These are phyloP conservation scores for Mirounga angustirostris DNA, from an alignment of 2,113 vertebrate genomes.

Conservation along the genomic window DNA sequence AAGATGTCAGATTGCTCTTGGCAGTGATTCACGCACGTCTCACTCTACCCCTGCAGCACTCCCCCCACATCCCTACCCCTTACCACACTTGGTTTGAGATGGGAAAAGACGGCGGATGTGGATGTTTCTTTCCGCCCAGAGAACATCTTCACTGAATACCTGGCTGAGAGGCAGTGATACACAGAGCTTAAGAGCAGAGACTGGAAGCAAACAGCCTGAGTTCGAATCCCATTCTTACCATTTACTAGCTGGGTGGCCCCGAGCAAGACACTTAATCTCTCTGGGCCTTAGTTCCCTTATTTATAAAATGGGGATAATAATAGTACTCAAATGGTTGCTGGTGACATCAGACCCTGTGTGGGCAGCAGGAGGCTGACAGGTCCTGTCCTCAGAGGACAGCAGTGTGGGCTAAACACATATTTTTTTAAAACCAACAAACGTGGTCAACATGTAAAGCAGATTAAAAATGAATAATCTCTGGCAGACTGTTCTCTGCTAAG, in stretches of 20 bases:
- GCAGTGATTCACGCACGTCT: background rate
- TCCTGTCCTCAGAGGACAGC: background rate
- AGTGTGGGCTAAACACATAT: background rate
- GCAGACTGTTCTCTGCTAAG: background rate
- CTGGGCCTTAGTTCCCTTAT: background rate
- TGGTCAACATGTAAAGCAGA: background rate
- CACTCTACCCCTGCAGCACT: background rate
- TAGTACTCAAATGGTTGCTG: background rate
- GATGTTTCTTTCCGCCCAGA: background rate
- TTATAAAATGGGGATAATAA: background rate
- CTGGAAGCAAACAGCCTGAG: background rate
- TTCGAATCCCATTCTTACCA: background rate
- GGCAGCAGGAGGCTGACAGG: background rate
- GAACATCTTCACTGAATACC: background rate
- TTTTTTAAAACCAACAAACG: constrained; percentile 8
- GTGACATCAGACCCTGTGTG: background rate
- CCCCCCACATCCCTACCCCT: too few relatives aligned
- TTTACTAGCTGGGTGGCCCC: background rate
- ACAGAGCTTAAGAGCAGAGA: background rate
- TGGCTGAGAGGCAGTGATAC: background rate
- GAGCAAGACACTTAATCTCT: background rate
- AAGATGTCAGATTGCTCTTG: background rate
- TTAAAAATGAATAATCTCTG: background rate
- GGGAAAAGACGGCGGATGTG: background rate
- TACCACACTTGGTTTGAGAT: background rate